Conservation (phyloP, 2,113 vertebrate species). For the Agapornis roseicollis region DNA sequence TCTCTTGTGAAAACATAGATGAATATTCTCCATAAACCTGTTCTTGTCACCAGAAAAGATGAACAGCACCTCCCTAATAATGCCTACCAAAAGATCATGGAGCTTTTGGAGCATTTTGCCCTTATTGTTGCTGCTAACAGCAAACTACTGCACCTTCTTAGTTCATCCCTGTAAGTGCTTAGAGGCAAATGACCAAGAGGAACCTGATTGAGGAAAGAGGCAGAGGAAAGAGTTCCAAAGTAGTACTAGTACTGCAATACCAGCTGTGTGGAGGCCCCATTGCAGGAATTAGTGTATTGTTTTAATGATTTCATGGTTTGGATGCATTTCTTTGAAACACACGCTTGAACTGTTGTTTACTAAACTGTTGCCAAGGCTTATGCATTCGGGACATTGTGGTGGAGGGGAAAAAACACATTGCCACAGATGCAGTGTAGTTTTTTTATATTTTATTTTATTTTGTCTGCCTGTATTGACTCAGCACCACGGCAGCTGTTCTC, state of each 20-base stretch:
- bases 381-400: constrained; percentile 14
- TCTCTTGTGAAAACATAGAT: background rate
- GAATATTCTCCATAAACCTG: background rate
- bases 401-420: constrained; percentile 1
- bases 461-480: constrained; percentile 66
- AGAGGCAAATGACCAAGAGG: background rate
- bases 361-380: constrained; percentile 15
- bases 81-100: background rate
- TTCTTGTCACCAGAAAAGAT: background rate
- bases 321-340: constrained; percentile 41
- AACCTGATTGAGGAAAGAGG: background rate
- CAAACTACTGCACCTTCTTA: background rate
- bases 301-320: constrained; percentile 18
- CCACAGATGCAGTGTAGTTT: constrained; percentile 50
- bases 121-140: background rate
- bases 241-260: background rate
- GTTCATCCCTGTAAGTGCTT: background rate
- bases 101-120: background rate
- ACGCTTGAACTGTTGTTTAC: background rate
- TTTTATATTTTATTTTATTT: constrained; percentile 58
- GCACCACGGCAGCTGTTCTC: constrained; percentile 65
- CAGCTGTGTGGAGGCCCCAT: background rate
- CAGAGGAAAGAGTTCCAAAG: background rate
- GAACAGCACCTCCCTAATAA: background rate
- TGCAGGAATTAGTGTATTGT: constrained; percentile 21